These are phyloP conservation scores for Achlya flavicornis DNA, from an alignment of 2,888 invertebrate species.

Conservation along the genomic window DNA sequence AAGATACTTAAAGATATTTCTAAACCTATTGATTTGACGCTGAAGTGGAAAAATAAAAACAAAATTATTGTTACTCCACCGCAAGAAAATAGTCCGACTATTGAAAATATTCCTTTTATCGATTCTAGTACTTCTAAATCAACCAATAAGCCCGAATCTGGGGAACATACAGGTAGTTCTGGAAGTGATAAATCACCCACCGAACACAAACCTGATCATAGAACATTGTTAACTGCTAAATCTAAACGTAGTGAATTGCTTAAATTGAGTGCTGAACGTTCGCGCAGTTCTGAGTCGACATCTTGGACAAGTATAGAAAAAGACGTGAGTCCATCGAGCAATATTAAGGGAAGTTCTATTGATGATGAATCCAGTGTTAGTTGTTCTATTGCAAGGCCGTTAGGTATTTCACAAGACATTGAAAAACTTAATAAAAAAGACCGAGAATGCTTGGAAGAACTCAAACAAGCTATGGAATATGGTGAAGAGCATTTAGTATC, in stretches of 20 bases:
- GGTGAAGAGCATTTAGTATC: slow-evolving; percentile 77
- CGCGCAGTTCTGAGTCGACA: slow-evolving; percentile 90
- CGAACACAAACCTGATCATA: slow-evolving; percentile 65
- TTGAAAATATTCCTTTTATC: slow-evolving; percentile 80
- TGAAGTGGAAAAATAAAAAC: slow-evolving; percentile 81
- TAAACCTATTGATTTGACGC: slow-evolving; percentile 62
- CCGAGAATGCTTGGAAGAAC: slow-evolving; percentile 83
- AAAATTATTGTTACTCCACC: slow-evolving; percentile 85
- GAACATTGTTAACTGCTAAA: slow-evolving; percentile 72
- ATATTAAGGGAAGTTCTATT: slow-evolving; percentile 86
- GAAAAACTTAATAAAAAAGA: slow-evolving; percentile 87
- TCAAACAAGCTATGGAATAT: slow-evolving; percentile 84
- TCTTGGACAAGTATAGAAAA: slow-evolving; percentile 93
- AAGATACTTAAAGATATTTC: slow-evolving; percentile 51
- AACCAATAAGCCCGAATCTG: slow-evolving; percentile 69
- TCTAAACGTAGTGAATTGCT: slow-evolving; percentile 82
- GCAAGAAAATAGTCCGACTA: slow-evolving; percentile 84
- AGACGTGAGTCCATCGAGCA: slow-evolving; percentile 85
- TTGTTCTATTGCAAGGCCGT: slow-evolving; percentile 90
- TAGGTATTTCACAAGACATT: slow-evolving; percentile 90
- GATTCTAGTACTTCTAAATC: slow-evolving; percentile 72
- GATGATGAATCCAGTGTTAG: slow-evolving; percentile 90
- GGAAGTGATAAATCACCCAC: slow-evolving; percentile 77
- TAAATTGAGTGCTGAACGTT: slow-evolving; percentile 89
- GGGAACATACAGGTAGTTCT: slow-evolving; percentile 74